Evolutionary conservation across 2,888 invertebrate species (phyloP), one percentile per base, ranked within the genome.

Genomic region (Dryadula phaetusa): DNA sequence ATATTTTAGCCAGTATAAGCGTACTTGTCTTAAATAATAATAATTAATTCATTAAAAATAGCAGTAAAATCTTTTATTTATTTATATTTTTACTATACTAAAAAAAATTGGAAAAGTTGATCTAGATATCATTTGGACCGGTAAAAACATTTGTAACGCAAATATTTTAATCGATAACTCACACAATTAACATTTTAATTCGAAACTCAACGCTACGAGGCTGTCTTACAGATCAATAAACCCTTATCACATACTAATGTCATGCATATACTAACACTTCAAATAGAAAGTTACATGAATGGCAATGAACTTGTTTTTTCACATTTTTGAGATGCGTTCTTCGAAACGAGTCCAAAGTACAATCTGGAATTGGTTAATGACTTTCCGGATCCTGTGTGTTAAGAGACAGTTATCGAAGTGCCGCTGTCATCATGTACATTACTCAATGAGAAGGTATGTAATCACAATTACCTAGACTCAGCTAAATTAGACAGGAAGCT

Each of bases 341-440:
- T 66, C 67, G 53, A 65, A 74, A 76, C 74, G 72, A 70, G 86
- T 86, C 79, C 84, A 84, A 87, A 88, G 87, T 88, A 82, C 83
- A 74, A 74, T 75, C 75, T 79, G 83, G 80, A 89, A 91, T 91
- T 91, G 90, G 88, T 86, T 88, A 91, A 91, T 90, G 82, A 82
- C 76, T 70, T 78, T 70, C 77, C 75, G 78, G 88, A 90, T 90
- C 88, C 90, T 85, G 88, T 80, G 79, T 77, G 76, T 77, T 79
- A 77, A 79, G 75, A 76, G 80, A 77, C 81, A 77, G 81, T 83
- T 83, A 86, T 88, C 86, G 89, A 85, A 82, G 83, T 76, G 78
- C 82, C 82, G 80, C 75, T 82, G 81, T 79, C 83, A 80, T 78
- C 76, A 78, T 74, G 70, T 76, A 76, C 76, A 86, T 90, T 88